Evolutionary conservation across 2,113 vertebrate genomes (phyloP), one percentile per base, ranked within the genome.

Genomic region (Laticauda laticaudata): DNA sequence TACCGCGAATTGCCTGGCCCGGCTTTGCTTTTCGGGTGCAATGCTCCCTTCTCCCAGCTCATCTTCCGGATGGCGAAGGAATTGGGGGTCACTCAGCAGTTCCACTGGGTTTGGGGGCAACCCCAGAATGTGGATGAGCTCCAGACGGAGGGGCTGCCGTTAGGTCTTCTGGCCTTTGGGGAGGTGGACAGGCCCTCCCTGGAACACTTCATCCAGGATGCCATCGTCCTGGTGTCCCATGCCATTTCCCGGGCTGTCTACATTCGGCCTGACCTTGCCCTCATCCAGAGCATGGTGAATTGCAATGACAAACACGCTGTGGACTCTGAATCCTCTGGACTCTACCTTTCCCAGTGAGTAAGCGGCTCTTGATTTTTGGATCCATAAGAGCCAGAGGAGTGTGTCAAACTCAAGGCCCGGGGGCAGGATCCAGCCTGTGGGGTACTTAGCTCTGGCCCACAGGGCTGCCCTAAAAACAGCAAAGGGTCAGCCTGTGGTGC

Each of bases 91-190:
- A 94, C 95, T 0, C 98, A 98, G 0, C 98, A 98, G 0, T 96
- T 99, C 64, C 98, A 97, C 94, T 99, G 99, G 99, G 93, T 99
- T 94, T 97, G 99, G 98, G 99, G 99, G 93, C 98, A 98, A 11
- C 99, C 99, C 0, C 96, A 99, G 92, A 98, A 98, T 0, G 94
- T 98, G 0, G 95, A 97, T 0, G 98, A 98, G 0, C 97, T 99
- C 92, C 98, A 98, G 95, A 98, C 98, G 0, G 95, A 98, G 0
- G 98, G 98, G 11, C 97, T 99, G 94, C 99, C 99, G 0, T 97
- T 97, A 0, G 98, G 99, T 39, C 96, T 99, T 9, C 94, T 99
- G 89, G 99, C 99, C 1, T 98, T 98, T 0, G 99, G 99, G 0
- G 98, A 99, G 96, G 97, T 98, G 3, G 97, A 96, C 34, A 97